Conservation (phyloP, 1,140 invertebrate species). For the Bombus waltoni region DNA sequence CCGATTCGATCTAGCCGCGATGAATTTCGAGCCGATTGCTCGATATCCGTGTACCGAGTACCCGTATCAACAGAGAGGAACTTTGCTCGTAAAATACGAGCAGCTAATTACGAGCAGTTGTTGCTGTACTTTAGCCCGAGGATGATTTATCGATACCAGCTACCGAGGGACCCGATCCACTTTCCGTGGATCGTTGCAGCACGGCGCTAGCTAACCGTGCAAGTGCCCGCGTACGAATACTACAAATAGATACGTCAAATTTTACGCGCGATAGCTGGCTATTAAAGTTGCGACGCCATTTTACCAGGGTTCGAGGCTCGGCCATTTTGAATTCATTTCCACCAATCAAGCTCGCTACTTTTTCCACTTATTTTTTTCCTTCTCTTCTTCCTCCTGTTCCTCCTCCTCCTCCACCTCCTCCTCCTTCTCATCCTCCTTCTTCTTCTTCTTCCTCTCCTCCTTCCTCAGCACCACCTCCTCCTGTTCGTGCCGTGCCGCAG, state of each 20-base stretch:
- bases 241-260: constrained; percentile 78
- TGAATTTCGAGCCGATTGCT: neutral
- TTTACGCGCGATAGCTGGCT: constrained; percentile 56
- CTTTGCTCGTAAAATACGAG: constrained; percentile 23
- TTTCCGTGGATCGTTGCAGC: neutral
- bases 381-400: constrained; percentile 56
- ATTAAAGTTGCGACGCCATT: constrained; percentile 78
- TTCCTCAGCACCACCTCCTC: constrained; percentile 42
- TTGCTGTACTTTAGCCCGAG: neutral
- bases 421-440: constrained; percentile 54
- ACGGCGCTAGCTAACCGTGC: neutral
- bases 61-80: neutral
- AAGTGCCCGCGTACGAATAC: neutral
- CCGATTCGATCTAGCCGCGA: neutral
- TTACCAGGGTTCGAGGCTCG: constrained; percentile 70
- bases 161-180: constrained; percentile 23
- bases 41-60: neutral
- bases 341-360: constrained; percentile 75
- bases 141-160: constrained; percentile 30
- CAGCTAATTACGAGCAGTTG: constrained; percentile 25
- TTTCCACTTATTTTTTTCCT: constrained; percentile 73
- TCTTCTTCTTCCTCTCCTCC: constrained; percentile 33
- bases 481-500: constrained; percentile 39
- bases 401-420: constrained; percentile 36
- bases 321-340: constrained; percentile 82